Evolutionary conservation across 2,888 invertebrate species (phyloP).

Genomic region (Mechanitis messenoides): DNA sequence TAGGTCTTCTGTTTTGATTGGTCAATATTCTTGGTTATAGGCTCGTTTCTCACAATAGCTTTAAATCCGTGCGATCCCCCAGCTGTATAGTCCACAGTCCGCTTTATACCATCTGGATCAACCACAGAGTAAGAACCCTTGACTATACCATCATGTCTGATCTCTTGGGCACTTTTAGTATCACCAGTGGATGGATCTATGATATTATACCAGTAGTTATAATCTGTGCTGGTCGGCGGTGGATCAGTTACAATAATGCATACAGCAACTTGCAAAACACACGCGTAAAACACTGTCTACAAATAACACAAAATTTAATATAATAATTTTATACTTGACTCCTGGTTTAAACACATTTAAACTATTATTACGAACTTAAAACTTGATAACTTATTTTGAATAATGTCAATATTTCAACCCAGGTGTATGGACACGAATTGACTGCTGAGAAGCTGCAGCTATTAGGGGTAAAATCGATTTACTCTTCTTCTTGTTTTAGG

Average conservation of each 20-base stretch:
- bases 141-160: constrained; percentile 57
- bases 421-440: too few species aligned
- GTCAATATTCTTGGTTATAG: constrained; percentile 26
- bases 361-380: too few species aligned
- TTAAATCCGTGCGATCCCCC: constrained; percentile 73
- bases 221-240: constrained; percentile 53
- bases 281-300: constrained; percentile 37
- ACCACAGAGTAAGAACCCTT: constrained; percentile 62
- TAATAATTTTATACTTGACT: neutral
- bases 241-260: constrained; percentile 61
- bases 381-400: too few species aligned
- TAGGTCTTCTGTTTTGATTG: constrained; percentile 12
- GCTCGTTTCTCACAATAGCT: constrained; percentile 68
- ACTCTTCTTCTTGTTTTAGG: too few species aligned
- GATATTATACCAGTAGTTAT: constrained; percentile 66
- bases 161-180: constrained; percentile 62
- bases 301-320: constrained; percentile 14
- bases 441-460: too few species aligned
- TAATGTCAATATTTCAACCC: too few species aligned
- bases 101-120: constrained; percentile 65
- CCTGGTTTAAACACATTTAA: too few species aligned
- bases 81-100: constrained; percentile 68
- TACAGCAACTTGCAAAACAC: constrained; percentile 40
- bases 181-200: constrained; percentile 75
- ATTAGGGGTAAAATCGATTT: too few species aligned